These are phyloP conservation scores for Pheosia tremula DNA, from an alignment of 2,888 invertebrate species.

Conservation along the genomic window DNA sequence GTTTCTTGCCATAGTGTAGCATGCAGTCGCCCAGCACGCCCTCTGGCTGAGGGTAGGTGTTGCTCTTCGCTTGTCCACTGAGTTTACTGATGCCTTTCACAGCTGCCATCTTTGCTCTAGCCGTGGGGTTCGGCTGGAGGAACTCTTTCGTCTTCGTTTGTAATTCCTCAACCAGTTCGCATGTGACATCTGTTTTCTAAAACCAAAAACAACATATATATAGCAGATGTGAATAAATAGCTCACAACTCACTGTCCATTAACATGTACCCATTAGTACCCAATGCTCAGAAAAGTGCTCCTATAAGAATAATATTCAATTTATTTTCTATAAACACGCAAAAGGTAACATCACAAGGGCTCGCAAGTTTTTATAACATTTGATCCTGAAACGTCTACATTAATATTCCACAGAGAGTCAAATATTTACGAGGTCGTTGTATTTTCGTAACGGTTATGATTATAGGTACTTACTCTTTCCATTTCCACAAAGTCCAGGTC, in stretches of 20 bases:
- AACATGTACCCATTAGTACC: background rate
- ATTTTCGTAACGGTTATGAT: conserved; percentile 15
- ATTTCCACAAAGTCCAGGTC: conserved; percentile 99
- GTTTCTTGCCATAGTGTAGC: conserved; percentile 96
- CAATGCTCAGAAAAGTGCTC: background rate
- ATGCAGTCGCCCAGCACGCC: conserved; percentile 98
- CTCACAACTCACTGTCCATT: background rate
- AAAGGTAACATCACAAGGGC: conserved; percentile 11
- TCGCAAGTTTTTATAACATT: conserved; percentile 26
- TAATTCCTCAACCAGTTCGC: conserved; percentile 98
- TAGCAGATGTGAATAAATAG: background rate
- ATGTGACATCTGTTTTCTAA: conserved; percentile 99
- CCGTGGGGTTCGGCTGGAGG: conserved; percentile 99
- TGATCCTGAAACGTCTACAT: conserved; percentile 22
- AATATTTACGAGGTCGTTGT: conserved; percentile 20
- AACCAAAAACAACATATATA: conserved; percentile 32
- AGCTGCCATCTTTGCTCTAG: conserved; percentile 97
- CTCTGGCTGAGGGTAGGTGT: conserved; percentile 99
- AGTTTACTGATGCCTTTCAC: conserved; percentile 98
- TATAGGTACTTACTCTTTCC: conserved; percentile 93
- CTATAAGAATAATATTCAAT: background rate
- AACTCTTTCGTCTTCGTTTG: conserved; percentile 99
- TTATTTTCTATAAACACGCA: background rate
- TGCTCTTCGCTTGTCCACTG: conserved; percentile 97
- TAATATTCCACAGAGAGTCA: conserved; percentile 17